A percentile compares a stretch with the other conserved stretches of the same genome.
These are phyloP conservation scores for Lamprologus tigripictilis DNA, from an alignment of 2,113 vertebrate species.

Conservation along the genomic window DNA sequence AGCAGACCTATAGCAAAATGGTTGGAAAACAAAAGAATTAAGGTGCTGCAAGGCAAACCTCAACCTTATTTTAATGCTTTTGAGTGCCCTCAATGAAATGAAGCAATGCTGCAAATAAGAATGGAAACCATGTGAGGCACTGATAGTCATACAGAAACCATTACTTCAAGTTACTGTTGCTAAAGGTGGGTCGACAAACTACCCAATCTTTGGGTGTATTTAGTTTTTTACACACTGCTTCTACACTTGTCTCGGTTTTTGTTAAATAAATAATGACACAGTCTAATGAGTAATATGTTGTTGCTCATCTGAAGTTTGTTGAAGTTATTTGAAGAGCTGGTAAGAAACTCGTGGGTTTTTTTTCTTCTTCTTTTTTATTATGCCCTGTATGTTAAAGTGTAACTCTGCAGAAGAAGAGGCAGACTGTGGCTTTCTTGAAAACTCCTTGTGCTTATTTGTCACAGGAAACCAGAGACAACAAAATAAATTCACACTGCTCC, in stretches of 20 bases:
- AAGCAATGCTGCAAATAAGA: background rate
- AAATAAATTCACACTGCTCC: background rate
- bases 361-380: background rate
- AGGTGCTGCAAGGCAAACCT: background rate
- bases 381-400: background rate
- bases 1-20: background rate
- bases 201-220: background rate
- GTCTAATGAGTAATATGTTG: background rate
- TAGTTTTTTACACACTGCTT: background rate
- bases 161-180: background rate
- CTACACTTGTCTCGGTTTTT: background rate
- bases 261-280: background rate
- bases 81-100: background rate
- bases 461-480: background rate
- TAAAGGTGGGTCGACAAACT: background rate
- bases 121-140: accelerated
- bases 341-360: accelerated
- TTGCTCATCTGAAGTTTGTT: background rate
- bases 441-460: background rate
- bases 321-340: background rate
- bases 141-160: background rate
- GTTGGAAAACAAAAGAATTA: background rate
- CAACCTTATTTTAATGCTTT: background rate
- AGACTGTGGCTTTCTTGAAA: background rate
- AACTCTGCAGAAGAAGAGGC: background rate